phyloP scores from a whole-genome alignment of 2,888 invertebrate species.

The Bedellia somnulentella region DNA sequence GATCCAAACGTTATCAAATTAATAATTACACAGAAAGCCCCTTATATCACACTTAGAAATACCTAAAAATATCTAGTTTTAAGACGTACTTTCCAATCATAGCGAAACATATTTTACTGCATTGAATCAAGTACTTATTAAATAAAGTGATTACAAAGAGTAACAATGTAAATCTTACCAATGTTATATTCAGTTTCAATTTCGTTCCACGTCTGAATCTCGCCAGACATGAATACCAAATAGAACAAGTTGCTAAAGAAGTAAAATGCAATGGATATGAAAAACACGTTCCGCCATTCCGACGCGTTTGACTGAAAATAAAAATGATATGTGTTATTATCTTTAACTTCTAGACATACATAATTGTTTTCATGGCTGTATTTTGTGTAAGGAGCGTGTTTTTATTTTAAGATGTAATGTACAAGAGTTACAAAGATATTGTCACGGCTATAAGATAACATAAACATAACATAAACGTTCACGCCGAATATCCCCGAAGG shows the following conservation, averaged over 20 bases:
- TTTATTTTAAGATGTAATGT: no score
- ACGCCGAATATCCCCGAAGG: no score
- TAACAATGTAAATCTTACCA: slow-evolving; percentile 18
- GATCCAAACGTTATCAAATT: not conserved
- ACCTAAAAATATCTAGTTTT: not conserved
- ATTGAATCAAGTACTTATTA: no score
- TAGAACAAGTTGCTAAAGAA: slow-evolving; percentile 63
- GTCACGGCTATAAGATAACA: no score
- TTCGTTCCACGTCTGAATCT: slow-evolving; percentile 67
- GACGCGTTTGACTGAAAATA: slow-evolving; percentile 46
- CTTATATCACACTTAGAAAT: not conserved
- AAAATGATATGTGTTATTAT: slow-evolving; percentile 1
- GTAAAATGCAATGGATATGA: slow-evolving; percentile 63
- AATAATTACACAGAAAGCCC: not conserved
- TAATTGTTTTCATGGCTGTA: not conserved
- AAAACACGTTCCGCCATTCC: slow-evolving; percentile 67
- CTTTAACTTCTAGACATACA: not conserved
- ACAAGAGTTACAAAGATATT: no score
- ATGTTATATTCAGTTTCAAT: slow-evolving; percentile 18
- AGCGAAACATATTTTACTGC: slow-evolving; percentile 4
- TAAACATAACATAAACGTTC: no score
- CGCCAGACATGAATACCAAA: slow-evolving; percentile 61
- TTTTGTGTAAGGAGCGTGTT: no score
- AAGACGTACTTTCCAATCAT: not conserved
- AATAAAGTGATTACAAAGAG: no score